Conservation (phyloP, 2,797 vertebrate genomes). For the Limosa lapponica region DNA sequence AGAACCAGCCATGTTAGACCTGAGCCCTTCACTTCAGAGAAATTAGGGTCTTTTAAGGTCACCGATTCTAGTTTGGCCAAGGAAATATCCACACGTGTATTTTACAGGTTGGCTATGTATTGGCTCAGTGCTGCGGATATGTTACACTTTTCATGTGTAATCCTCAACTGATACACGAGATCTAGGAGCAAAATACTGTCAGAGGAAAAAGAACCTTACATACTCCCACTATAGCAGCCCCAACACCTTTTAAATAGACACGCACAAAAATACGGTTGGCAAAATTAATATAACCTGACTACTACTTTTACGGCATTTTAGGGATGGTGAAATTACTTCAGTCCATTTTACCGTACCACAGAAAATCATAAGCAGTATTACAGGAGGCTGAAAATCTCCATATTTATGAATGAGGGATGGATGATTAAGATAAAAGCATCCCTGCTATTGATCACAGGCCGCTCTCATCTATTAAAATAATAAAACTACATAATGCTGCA, state of each 20-base stretch:
- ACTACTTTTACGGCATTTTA: conserved; percentile 21
- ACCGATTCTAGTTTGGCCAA: not conserved
- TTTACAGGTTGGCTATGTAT: not conserved
- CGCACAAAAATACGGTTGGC: not conserved
- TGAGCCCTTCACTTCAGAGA: not conserved
- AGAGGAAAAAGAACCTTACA: not conserved
- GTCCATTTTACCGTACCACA: not conserved
- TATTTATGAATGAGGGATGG: conserved; percentile 67
- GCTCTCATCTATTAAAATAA: conserved; percentile 71
- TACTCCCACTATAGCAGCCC: not conserved
- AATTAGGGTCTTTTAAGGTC: conserved; percentile 14
- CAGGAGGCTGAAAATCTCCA: conserved; percentile 49
- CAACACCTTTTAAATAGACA: not conserved
- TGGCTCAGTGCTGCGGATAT: not conserved
- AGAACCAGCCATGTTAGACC: not conserved
- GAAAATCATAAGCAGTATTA: conserved; percentile 47
- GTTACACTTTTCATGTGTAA: not conserved
- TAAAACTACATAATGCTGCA: conserved; percentile 45
- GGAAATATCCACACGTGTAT: not conserved
- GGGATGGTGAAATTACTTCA: conserved; percentile 1
- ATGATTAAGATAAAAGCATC: conserved; percentile 71
- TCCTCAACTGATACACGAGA: not conserved
- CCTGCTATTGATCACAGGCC: conserved; percentile 58
- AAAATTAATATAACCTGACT: conserved; percentile 27
- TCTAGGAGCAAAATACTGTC: not conserved